phyloP scores from a whole-genome alignment of 2,888 invertebrate genomes.

The Drosophila kuntzei region DNA sequence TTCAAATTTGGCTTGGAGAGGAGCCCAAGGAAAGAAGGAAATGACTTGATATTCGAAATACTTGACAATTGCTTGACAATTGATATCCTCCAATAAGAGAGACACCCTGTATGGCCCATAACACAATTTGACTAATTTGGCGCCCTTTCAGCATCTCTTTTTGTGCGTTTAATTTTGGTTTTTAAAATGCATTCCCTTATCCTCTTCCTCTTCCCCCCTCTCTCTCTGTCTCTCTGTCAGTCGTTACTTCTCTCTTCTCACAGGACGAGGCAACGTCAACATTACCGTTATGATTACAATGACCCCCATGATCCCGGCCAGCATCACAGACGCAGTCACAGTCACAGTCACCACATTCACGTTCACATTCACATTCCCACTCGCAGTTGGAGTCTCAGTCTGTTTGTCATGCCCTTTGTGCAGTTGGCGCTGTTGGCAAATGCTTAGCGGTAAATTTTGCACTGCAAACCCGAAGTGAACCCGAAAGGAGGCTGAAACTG shows the following conservation, averaged over 20 bases:
- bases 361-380: constrained; percentile 11
- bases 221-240: constrained; percentile 6
- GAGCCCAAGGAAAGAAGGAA: background rate
- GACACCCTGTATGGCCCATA: constrained; percentile 40
- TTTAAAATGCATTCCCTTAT: constrained; percentile 28
- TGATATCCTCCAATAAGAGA: background rate
- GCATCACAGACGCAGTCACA: constrained; percentile 30
- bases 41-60: constrained; percentile 30
- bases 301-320: constrained; percentile 80
- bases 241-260: background rate
- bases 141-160: constrained; percentile 34
- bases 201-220: background rate
- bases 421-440: constrained; percentile 64
- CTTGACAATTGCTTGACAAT: constrained; percentile 25
- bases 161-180: constrained; percentile 45
- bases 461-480: constrained; percentile 39
- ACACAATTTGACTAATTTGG: constrained; percentile 59
- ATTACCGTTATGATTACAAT: constrained; percentile 78
- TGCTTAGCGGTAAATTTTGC: constrained; percentile 74
- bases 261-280: constrained; percentile 46
- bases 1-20: constrained; percentile 2
- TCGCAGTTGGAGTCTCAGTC: constrained; percentile 13
- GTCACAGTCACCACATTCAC: constrained; percentile 7
- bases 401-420: constrained; percentile 67
- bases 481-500: constrained; percentile 20